phyloP scores from a whole-genome alignment of 2,797 vertebrate genomes.

The Naso thynnoides region DNA sequence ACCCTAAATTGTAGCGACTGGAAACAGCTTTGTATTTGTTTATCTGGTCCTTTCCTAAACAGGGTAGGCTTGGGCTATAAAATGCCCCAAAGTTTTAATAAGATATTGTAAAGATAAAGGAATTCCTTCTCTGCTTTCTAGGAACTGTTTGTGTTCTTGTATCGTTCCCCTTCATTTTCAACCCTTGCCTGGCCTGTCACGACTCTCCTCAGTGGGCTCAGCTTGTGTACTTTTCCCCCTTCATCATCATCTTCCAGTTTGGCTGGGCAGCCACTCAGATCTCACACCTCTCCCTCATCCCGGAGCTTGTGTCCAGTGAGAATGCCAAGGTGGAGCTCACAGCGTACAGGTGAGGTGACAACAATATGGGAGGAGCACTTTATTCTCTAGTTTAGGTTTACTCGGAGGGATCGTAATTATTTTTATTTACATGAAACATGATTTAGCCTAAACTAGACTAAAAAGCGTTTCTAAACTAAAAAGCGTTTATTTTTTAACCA shows the following conservation, averaged over 20 bases:
- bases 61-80: too few relatives aligned
- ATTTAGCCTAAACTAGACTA: too few relatives aligned
- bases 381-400: too few relatives aligned
- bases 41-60: too few relatives aligned
- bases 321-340: conserved; percentile 93
- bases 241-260: conserved; percentile 91
- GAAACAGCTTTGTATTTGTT: too few relatives aligned
- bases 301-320: conserved; percentile 87
- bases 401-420: too few relatives aligned
- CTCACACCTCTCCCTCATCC: conserved; percentile 94
- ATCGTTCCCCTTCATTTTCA: conserved; percentile 94
- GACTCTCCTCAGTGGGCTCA: conserved; percentile 84
- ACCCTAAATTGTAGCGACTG: too few relatives aligned
- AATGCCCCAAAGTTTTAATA: neutral
- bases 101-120: neutral
- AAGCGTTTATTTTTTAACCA: too few relatives aligned
- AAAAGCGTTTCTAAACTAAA: too few relatives aligned
- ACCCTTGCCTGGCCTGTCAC: conserved; percentile 87
- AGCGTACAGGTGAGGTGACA: conserved; percentile 86
- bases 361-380: too few relatives aligned
- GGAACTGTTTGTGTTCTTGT: conserved; percentile 88
- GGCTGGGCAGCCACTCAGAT: conserved; percentile 93
- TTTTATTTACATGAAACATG: too few relatives aligned
- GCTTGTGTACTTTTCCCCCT: conserved; percentile 88
- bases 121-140: conserved; percentile 48